These are phyloP conservation scores for Listronotus bonariensis DNA, from an alignment of 1,140 invertebrate genomes.

Conservation along the genomic window DNA sequence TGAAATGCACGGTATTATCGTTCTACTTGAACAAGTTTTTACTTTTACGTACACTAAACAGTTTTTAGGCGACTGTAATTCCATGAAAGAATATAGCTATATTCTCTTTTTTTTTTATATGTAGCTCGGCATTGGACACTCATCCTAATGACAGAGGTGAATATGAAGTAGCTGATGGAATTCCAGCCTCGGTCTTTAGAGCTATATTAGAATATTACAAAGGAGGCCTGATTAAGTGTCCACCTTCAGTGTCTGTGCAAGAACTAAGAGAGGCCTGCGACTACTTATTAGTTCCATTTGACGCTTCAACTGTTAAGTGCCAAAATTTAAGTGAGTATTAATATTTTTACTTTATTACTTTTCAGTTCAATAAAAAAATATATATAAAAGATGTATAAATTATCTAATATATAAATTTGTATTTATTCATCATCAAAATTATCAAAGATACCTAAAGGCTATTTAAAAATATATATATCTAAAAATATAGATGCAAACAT, in stretches of 20 bases:
- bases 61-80: neutral
- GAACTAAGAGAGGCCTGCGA: slow-evolving; percentile 98
- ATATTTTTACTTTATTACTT: neutral
- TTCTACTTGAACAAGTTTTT: no score
- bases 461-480: no score
- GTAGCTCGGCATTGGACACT: slow-evolving; percentile 90
- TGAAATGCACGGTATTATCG: no score
- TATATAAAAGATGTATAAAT: no score
- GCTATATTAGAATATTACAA: slow-evolving; percentile 97
- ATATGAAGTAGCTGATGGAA: slow-evolving; percentile 97
- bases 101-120: neutral
- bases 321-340: slow-evolving; percentile 87
- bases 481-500: no score
- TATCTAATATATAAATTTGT: no score
- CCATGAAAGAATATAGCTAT: neutral
- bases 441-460: no score
- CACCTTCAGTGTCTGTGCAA: slow-evolving; percentile 83
- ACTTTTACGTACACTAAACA: no score
- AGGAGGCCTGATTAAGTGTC: slow-evolving; percentile 85
- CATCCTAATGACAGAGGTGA: slow-evolving; percentile 95
- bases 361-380: no score
- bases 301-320: slow-evolving; percentile 93
- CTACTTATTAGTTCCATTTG: slow-evolving; percentile 97
- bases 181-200: slow-evolving; percentile 93
- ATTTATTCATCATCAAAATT: no score